phyloP scores from a whole-genome alignment of 2,113 vertebrate genomes.

The Tupaia chinensis region DNA sequence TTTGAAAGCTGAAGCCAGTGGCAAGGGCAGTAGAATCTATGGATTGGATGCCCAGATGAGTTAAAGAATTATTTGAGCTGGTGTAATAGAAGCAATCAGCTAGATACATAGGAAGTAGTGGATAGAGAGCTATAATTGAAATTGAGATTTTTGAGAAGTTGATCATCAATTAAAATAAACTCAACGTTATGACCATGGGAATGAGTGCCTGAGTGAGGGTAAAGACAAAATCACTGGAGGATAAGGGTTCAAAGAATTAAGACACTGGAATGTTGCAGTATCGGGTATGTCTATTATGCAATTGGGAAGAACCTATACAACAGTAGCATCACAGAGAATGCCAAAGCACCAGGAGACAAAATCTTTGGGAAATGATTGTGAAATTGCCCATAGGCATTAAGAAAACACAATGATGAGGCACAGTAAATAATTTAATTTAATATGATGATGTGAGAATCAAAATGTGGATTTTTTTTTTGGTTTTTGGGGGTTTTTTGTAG shows the following conservation, averaged over 20 bases:
- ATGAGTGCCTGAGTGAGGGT: neutral
- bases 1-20: neutral
- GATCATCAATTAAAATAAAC: neutral
- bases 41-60: neutral
- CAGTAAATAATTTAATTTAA: neutral
- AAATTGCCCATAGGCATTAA: neutral
- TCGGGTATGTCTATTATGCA: neutral
- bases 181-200: neutral
- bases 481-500: no score
- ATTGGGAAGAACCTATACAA: conserved; percentile 10
- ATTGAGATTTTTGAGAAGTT: neutral
- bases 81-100: neutral
- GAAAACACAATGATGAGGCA: neutral
- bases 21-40: neutral
- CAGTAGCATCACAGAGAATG: neutral
- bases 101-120: neutral
- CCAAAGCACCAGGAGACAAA: neutral
- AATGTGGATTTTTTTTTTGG: neutral
- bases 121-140: neutral
- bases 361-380: neutral
- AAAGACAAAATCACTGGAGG: neutral
- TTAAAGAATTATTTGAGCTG: conserved; percentile 5
- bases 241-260: neutral
- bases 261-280: neutral
- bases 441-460: neutral